A percentile compares a stretch with the other conserved stretches of the same genome.
These are phyloP conservation scores for Acanthoscelides obtectus DNA, from an alignment of 2,888 invertebrate species.

Conservation along the genomic window DNA sequence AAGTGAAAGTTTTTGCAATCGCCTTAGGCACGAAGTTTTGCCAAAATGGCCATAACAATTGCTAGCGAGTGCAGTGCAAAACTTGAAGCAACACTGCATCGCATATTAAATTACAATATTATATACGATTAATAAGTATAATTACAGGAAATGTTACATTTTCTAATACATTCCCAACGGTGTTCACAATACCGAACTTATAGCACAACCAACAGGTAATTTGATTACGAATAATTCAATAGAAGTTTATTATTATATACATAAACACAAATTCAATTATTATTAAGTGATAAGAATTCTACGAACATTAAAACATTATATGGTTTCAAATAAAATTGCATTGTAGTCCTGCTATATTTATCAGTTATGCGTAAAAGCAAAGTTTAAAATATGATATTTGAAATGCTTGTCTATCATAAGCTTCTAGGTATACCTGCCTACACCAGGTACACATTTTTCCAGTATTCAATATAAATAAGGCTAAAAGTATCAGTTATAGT, in stretches of 20 bases:
- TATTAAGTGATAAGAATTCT: background rate
- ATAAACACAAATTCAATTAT: background rate
- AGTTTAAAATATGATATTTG: background rate
- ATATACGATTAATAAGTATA: conserved; percentile 7
- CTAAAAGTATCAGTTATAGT: no score
- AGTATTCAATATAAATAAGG: no score
- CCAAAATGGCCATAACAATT: conserved; percentile 37
- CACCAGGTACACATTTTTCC: background rate
- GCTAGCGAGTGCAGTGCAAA: conserved; percentile 44
- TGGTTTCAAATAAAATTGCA: background rate
- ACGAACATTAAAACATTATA: background rate
- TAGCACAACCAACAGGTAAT: background rate
- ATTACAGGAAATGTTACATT: background rate
- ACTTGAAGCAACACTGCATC: conserved; percentile 40
- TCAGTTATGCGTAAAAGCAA: background rate
- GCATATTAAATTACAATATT: conserved; percentile 38
- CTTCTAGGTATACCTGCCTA: background rate
- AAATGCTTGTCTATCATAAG: background rate
- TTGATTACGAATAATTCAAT: background rate
- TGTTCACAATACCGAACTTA: background rate
- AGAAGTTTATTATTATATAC: background rate
- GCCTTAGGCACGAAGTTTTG: conserved; percentile 5
- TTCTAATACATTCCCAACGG: background rate
- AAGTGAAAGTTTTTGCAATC: background rate
- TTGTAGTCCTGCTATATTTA: background rate